Evolutionary conservation across 2,888 invertebrate species (phyloP).

Genomic region (Drosophila koepferae): DNA sequence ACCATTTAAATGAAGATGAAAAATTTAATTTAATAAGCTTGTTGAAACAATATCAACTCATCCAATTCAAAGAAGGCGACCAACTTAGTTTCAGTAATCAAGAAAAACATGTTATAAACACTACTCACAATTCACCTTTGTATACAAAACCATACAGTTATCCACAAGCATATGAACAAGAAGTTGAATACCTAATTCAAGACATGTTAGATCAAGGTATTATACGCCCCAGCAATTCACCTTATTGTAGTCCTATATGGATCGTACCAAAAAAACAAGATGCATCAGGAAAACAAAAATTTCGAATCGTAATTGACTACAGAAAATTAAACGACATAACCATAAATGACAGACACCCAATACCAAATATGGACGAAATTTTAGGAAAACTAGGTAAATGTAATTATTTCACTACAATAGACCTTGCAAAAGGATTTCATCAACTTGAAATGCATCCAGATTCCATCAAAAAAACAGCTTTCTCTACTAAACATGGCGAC

Average conservation of each 20-base stretch:
- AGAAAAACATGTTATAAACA: slow-evolving; percentile 1
- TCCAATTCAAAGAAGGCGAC: background rate
- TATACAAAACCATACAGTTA: no score
- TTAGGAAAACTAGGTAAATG: slow-evolving; percentile 19
- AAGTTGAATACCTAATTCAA: no score
- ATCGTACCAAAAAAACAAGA: no score
- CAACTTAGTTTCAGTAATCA: background rate
- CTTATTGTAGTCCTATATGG: no score
- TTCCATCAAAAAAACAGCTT: background rate
- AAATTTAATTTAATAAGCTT: slow-evolving; percentile 2
- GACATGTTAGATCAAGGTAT: no score
- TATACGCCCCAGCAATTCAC: no score
- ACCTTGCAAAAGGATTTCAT: slow-evolving; percentile 19
- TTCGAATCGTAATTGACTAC: no score
- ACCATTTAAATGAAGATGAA: slow-evolving; percentile 5
- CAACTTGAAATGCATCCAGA: slow-evolving; percentile 14
- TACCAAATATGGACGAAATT: slow-evolving; percentile 24
- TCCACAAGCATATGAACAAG: no score
- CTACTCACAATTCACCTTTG: no score
- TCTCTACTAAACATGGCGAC: no score
- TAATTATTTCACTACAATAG: slow-evolving; percentile 23
- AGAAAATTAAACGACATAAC: no score
- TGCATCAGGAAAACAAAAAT: no score
- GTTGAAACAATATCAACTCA: slow-evolving; percentile 5
- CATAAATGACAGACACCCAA: slow-evolving; percentile 7